These are phyloP conservation scores for Limnephilus marmoratus DNA, from an alignment of 2,888 invertebrate species.

Conservation along the genomic window DNA sequence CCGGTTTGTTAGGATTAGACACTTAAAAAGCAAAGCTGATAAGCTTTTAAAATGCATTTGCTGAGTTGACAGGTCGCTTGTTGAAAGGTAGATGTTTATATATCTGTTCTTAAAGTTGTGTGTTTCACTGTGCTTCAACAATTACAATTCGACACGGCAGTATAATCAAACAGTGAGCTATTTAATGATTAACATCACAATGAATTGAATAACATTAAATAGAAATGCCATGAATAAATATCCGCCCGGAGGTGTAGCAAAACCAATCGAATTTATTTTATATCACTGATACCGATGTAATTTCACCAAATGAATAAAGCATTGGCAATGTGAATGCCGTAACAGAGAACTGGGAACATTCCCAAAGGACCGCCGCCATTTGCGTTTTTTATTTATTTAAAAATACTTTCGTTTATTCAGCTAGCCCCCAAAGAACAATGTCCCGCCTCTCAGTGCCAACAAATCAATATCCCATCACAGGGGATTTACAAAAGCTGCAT, in stretches of 20 bases:
- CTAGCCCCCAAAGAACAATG: neutral
- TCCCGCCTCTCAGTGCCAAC: neutral
- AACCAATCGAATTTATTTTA: neutral
- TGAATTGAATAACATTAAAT: neutral
- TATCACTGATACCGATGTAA: neutral
- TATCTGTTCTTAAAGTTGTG: too few relatives aligned
- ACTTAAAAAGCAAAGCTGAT: too few relatives aligned
- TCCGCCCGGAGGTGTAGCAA: neutral
- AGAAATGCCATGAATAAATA: neutral
- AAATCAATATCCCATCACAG: slow-evolving; percentile 20
- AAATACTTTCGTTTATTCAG: neutral
- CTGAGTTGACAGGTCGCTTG: too few relatives aligned
- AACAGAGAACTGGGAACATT: neutral
- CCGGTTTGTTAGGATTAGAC: too few relatives aligned
- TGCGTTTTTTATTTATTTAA: slow-evolving; percentile 8
- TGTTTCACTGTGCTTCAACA: too few relatives aligned
- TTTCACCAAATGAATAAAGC: neutral
- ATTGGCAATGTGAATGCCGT: neutral
- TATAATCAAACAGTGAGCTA: too few relatives aligned
- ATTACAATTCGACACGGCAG: too few relatives aligned
- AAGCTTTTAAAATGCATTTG: too few relatives aligned
- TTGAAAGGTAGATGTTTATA: too few relatives aligned
- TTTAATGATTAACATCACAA: too few relatives aligned
- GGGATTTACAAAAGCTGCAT: slow-evolving; percentile 23
- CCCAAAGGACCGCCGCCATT: slow-evolving; percentile 4